phyloP scores from a whole-genome alignment of 2,797 vertebrate genomes.

The Galagoides demidoff region DNA sequence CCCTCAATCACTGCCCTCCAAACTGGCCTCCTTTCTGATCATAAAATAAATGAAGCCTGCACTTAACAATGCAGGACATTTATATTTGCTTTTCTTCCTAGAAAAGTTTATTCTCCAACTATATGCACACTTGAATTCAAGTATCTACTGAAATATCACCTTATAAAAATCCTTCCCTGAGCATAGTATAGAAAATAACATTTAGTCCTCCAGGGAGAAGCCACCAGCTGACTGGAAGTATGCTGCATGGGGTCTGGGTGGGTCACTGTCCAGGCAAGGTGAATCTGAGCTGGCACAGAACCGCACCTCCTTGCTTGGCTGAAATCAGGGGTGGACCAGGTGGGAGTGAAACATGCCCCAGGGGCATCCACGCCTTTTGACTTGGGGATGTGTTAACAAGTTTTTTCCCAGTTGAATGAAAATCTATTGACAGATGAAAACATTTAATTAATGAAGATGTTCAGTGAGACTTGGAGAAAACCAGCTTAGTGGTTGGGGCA shows the following conservation, averaged over 20 bases:
- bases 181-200: neutral
- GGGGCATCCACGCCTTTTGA: neutral
- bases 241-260: neutral
- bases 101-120: neutral
- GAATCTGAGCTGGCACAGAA: neutral
- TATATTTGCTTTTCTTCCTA: neutral
- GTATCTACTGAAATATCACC: neutral
- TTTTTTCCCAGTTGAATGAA: slow-evolving; percentile 6
- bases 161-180: neutral
- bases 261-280: neutral
- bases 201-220: neutral
- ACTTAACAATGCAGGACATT: neutral
- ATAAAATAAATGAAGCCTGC: neutral
- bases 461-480: slow-evolving; percentile 53
- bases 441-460: slow-evolving; percentile 26
- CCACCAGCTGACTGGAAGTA: neutral
- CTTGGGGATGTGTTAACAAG: neutral
- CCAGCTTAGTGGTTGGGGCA: neutral
- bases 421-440: slow-evolving; percentile 43
- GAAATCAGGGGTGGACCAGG: neutral
- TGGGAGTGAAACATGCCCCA: neutral
- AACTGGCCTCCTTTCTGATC: neutral
- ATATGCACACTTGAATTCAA: slow-evolving; percentile 6
- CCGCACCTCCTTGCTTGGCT: neutral
- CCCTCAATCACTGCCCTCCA: neutral